A percentile compares a stretch with the other conserved stretches of the same genome.
These are phyloP conservation scores for Diuraphis noxia DNA, from an alignment of 1,140 invertebrate species.

Conservation along the genomic window DNA sequence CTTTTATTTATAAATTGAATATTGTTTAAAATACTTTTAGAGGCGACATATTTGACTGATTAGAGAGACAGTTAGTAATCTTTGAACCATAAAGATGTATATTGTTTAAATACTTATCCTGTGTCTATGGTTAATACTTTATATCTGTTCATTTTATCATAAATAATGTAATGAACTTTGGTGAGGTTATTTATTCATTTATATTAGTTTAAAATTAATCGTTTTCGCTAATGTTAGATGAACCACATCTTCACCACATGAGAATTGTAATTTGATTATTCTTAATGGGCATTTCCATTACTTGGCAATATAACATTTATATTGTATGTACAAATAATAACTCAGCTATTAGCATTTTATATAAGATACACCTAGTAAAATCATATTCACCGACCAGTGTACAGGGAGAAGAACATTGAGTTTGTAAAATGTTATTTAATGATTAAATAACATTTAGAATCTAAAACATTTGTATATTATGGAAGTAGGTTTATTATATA, in stretches of 20 bases:
- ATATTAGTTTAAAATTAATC: not conserved
- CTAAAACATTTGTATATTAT: slow-evolving; percentile 21
- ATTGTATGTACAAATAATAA: not conserved
- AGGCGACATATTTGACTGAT: slow-evolving; percentile 36
- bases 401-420: not conserved
- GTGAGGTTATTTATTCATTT: not conserved
- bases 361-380: not conserved
- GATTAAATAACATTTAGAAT: slow-evolving; percentile 23
- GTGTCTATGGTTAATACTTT: not conserved
- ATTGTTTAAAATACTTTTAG: slow-evolving; percentile 19
- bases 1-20: not conserved
- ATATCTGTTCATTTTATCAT: not conserved
- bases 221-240: not conserved
- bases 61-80: slow-evolving; percentile 26
- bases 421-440: slow-evolving; percentile 33
- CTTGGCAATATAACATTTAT: not conserved
- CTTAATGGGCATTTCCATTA: slow-evolving; percentile 16
- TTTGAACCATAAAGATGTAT: slow-evolving; percentile 27
- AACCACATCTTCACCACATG: not conserved
- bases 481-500: slow-evolving; percentile 10
- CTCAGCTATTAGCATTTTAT: not conserved
- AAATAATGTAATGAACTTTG: not conserved
- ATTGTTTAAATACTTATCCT: slow-evolving; percentile 15
- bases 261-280: slow-evolving; percentile 12
- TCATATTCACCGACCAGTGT: not conserved